A percentile compares a stretch with the other conserved stretches of the same genome.
Conservation (phyloP, 2,888 invertebrate genomes). For the Desoria tigrina region DNA sequence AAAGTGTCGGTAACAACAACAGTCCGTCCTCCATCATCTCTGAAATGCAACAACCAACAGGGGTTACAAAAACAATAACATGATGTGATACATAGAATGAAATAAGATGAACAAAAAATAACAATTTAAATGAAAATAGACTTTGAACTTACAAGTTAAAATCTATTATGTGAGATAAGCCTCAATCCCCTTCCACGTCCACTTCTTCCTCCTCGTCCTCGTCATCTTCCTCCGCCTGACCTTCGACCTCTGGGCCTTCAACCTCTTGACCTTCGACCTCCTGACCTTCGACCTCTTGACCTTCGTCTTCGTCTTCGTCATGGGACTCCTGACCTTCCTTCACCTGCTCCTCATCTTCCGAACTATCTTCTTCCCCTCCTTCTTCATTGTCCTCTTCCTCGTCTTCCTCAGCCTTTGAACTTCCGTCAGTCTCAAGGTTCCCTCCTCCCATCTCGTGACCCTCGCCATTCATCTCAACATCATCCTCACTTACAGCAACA, state of each 20-base stretch:
- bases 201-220: constrained; percentile 22
- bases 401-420: constrained; percentile 16
- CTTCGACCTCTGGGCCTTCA: constrained; percentile 31
- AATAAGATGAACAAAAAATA: too few relatives aligned
- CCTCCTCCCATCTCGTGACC: not conserved
- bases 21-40: too few relatives aligned
- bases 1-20: too few relatives aligned
- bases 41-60: too few relatives aligned
- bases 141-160: too few relatives aligned
- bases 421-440: constrained; percentile 16
- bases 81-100: too few relatives aligned
- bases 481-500: constrained; percentile 11
- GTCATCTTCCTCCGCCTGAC: constrained; percentile 10
- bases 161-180: not conserved
- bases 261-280: constrained; percentile 25
- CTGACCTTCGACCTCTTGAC: constrained; percentile 9
- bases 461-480: constrained; percentile 12
- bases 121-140: too few relatives aligned
- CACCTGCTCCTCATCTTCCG: too few relatives aligned
- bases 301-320: constrained; percentile 4
- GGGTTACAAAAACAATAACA: too few relatives aligned
- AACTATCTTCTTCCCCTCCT: too few relatives aligned
- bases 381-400: too few relatives aligned
- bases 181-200: constrained; percentile 22
- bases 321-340: too few relatives aligned